Evolutionary conservation across 2,888 invertebrate genomes (phyloP), one percentile per base, ranked within the genome.

Genomic region (Hetaerina titia): DNA sequence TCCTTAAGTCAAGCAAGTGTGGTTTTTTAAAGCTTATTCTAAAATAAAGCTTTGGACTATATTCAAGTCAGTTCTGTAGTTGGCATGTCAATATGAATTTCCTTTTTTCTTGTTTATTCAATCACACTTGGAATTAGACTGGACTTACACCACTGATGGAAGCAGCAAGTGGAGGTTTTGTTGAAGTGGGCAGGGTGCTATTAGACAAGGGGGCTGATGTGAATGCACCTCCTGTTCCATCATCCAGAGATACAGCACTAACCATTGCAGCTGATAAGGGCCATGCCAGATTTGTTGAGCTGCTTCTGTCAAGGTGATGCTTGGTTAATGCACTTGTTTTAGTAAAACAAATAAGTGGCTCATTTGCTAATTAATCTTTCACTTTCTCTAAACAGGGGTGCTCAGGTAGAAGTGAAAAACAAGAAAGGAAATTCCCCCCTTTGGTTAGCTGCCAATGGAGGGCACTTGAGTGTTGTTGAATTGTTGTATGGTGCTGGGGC

Each of bases 191-290:
- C 9, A 97, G 99, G 95, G 99, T 99, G 95, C 97, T 99, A 95
- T 97, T 99, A 88, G 99, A 99, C 96, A 99, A 99, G 97, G 99
- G 99, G 5, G 99, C 99, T 6, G 99, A 99, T 97, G 99, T 99
- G 0, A 99, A 99, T 97, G 99, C 99, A 69, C 98, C 99, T 31
- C 99, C 99, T 60, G 99, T 99, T 95, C 99, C 99, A 31, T 99
- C 99, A 31, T 99, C 99, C 7, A 97, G 99, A 95, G 99, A 99
- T 97, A 99, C 99, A 11, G 99, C 99, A 56, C 98, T 99, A 94
- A 99, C 99, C 95, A 99, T 99, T 96, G 99, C 99, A 95, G 99
- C 99, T n/a, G 99, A 99, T 96, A 99, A 99, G 97, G 99, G 99
- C 0, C 99, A 99, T 97, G 98, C 98, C 96, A 98, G 99, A 97